phyloP scores from a whole-genome alignment of 2,888 invertebrate genomes.

The Idaea straminata region DNA sequence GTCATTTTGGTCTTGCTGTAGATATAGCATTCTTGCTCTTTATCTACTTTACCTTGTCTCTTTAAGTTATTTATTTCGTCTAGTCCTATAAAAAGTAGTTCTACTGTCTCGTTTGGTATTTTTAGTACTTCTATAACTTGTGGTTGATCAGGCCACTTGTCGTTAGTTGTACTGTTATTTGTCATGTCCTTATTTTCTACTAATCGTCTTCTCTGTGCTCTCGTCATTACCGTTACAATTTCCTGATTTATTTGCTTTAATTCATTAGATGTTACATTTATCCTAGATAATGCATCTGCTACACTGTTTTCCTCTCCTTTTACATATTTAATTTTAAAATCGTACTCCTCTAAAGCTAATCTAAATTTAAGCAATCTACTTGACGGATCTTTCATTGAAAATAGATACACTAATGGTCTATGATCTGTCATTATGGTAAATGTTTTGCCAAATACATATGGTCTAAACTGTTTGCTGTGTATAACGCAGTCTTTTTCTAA shows the following conservation, averaged over 20 bases:
- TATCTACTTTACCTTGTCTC: background rate
- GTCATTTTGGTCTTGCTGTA: background rate
- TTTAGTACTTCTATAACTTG: background rate
- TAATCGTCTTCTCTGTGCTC: slow-evolving; percentile 5
- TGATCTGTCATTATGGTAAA: slow-evolving; percentile 21
- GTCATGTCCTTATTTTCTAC: slow-evolving; percentile 1
- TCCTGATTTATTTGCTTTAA: slow-evolving; percentile 13
- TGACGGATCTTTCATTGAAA: slow-evolving; percentile 19
- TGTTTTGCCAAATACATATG: slow-evolving; percentile 19
- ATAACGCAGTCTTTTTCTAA: no score
- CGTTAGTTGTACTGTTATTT: no score
- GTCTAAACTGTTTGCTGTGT: slow-evolving; percentile 9
- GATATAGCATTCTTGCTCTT: background rate
- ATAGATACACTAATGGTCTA: slow-evolving; percentile 17
- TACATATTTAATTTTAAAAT: slow-evolving; percentile 18
- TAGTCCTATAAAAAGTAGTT: background rate
- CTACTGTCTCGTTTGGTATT: background rate
- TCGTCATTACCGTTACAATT: slow-evolving; percentile 8
- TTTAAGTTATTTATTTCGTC: background rate
- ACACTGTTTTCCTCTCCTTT: slow-evolving; percentile 16
- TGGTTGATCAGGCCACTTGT: no score
- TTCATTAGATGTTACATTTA: slow-evolving; percentile 11
- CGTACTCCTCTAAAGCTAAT: background rate
- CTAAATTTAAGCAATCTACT: slow-evolving; percentile 21
- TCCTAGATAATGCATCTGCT: slow-evolving; percentile 18